Conservation (phyloP, 2,888 invertebrate species). For the Sacculina carcini region DNA sequence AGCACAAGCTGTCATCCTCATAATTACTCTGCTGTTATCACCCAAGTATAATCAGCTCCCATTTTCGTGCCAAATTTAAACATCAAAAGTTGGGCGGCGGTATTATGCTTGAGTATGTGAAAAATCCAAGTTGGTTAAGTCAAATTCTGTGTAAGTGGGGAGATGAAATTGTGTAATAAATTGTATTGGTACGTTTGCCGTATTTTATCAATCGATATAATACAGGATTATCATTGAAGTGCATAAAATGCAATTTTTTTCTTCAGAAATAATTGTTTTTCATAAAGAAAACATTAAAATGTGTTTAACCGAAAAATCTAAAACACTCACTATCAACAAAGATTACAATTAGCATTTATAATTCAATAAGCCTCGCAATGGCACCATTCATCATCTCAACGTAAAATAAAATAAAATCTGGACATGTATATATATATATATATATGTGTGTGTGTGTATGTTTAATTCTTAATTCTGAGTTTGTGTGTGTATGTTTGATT, state of each 20-base stretch:
- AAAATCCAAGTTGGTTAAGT: not conserved
- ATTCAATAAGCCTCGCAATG: too few species aligned
- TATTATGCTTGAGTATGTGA: not conserved
- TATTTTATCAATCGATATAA: not conserved
- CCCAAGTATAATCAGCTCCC: too few species aligned
- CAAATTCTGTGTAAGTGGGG: not conserved
- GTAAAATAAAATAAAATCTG: conserved; percentile 1
- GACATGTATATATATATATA: conserved; percentile 8
- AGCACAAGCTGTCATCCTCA: not conserved
- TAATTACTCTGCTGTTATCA: not conserved
- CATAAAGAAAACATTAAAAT: not conserved
- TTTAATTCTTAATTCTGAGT: too few species aligned
- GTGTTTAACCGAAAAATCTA: too few species aligned
- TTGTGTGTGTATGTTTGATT: too few species aligned
- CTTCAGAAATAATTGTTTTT: not conserved
- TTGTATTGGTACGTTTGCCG: not conserved
- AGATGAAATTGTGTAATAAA: too few species aligned
- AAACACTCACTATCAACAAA: too few species aligned
- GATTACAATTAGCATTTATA: too few species aligned
- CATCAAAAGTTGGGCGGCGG: not conserved
- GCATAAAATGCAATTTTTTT: not conserved
- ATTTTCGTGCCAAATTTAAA: too few species aligned
- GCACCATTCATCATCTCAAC: too few species aligned
- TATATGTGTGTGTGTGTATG: conserved; percentile 7
- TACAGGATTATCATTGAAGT: not conserved